Evolutionary conservation across 2,888 invertebrate species (phyloP), one percentile per base, ranked within the genome.

Genomic region (Phengaris arion): DNA sequence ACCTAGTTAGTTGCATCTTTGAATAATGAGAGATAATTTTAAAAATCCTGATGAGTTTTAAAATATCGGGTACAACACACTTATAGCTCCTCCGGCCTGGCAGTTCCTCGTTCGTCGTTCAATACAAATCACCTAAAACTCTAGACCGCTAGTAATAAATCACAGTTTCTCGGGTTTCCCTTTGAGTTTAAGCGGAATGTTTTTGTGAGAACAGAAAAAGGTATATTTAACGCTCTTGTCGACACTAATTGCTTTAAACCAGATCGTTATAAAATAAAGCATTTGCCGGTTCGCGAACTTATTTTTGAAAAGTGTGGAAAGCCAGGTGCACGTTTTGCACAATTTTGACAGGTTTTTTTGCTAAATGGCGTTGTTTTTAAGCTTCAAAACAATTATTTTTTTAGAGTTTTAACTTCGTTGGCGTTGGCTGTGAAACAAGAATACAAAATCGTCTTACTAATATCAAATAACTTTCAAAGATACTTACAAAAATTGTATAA

Each of bases 241-340:
- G 22, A 1, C 59, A 59, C 22, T 59, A 59, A 59, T 59, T 59
- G 59, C 59, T 59, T 59, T 59, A 59, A 59, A 59, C 59, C 59
- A 5, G 59, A 59, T 59, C 59, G 59, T 59, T 59, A 57, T 57
- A 15, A 57, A 55, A 15, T 57, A 59, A 22, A 35, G 59, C 59
- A 10, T 35, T 22, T 59, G 9, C 10, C 59, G 3, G n/a, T 15
- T 15, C 1, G 15, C 57, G 57, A 57, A 15, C n/a, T 15, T 22
- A 22, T 59, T 22, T 22, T 59, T 8, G 59, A 59, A 59, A 59
- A 59, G 9, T 7, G 15, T 57, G 22, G n/a, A 59, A 59, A 59
- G 9, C 59, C 22, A 22, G 59, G 22, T 59, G 22, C 1, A 59
- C 15, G 8, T n/a, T 22, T 59, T 59, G 0, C 52, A 52, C 59